These are phyloP conservation scores for Triplophysa tibetana DNA, from an alignment of 2,113 vertebrate genomes.

Conservation along the genomic window DNA sequence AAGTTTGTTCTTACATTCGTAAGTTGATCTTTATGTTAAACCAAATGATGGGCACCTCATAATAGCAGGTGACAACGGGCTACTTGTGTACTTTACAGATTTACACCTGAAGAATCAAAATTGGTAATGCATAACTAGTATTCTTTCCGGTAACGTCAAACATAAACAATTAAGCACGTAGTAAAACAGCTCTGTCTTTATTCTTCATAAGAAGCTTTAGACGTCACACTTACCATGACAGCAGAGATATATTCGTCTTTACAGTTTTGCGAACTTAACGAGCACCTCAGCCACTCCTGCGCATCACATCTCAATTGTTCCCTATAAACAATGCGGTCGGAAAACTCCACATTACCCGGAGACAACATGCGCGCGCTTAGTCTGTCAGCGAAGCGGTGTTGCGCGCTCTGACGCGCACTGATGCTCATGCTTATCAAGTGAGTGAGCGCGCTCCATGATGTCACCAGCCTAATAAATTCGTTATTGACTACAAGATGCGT, in stretches of 20 bases:
- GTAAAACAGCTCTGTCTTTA: neutral
- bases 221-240: constrained; percentile 1
- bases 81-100: neutral
- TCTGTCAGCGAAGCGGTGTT: neutral
- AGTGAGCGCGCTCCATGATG: neutral
- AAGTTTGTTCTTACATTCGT: neutral
- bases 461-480: constrained; percentile 3
- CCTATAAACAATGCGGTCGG: neutral
- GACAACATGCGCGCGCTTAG: neutral
- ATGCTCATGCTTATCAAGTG: neutral
- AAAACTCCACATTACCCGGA: constrained; percentile 1
- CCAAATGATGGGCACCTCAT: neutral
- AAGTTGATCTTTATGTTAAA: neutral
- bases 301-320: neutral
- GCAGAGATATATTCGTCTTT: neutral
- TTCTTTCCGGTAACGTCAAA: neutral
- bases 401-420: neutral
- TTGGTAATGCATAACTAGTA: too few relatives aligned
- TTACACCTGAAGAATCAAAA: neutral
- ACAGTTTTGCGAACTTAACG: neutral
- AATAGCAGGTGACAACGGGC: too few relatives aligned
- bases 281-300: neutral
- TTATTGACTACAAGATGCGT: neutral
- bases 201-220: constrained; percentile 2
- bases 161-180: neutral